Conservation (phyloP, 2,113 vertebrate species). For the Antechinus stuartii region DNA sequence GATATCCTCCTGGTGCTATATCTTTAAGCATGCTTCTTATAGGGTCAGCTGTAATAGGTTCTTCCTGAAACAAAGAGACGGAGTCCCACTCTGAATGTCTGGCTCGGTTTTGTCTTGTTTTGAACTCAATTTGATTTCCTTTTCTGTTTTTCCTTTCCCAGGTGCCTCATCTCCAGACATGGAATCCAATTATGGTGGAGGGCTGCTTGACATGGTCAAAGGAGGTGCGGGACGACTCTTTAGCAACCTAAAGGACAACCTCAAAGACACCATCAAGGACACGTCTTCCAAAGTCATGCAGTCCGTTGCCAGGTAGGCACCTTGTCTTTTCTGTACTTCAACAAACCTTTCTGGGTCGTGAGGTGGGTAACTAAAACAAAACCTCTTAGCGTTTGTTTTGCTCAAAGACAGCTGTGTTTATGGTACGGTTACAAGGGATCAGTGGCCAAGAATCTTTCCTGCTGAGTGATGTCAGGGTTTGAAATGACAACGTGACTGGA, state of each 20-base stretch:
- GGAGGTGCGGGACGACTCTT: constrained; percentile 98
- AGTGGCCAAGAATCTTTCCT: background rate
- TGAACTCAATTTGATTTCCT: background rate
- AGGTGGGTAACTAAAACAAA: background rate
- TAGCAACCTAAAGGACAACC: constrained; percentile 98
- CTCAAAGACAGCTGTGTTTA: background rate
- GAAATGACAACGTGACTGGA: background rate
- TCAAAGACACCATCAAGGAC: constrained; percentile 98
- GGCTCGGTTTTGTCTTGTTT: background rate
- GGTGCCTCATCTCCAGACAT: constrained; percentile 91
- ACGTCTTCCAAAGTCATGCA: constrained; percentile 99
- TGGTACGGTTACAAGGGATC: background rate
- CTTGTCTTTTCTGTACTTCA: background rate
- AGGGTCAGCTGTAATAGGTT: background rate
- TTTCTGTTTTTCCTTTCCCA: constrained; percentile 69
- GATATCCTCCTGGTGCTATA: background rate
- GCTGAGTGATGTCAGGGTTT: background rate
- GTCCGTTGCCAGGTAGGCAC: constrained; percentile 94
- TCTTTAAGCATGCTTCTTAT: background rate
- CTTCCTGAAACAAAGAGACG: background rate
- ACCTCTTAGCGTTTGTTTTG: background rate
- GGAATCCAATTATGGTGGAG: constrained; percentile 94
- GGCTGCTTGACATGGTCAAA: constrained; percentile 98
- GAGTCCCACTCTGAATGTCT: background rate
- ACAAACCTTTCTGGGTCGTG: background rate